phyloP scores from a whole-genome alignment of 2,888 invertebrate genomes.

The Dynastes maya region DNA sequence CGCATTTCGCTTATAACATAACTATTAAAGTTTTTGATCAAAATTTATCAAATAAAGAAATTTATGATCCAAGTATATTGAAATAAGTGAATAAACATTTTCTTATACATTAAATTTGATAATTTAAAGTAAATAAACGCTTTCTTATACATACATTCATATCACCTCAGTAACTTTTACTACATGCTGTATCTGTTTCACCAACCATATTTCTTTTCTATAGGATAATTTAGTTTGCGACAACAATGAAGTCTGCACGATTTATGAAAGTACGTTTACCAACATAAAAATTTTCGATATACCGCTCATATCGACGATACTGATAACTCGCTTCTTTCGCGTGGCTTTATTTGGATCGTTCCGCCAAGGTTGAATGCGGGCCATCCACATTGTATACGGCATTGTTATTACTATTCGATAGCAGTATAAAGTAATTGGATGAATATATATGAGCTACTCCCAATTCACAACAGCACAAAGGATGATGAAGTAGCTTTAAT shows the following conservation, averaged over 20 bases:
- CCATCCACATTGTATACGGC: conserved; percentile 58
- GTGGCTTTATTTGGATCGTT: conserved; percentile 57
- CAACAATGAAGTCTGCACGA: no score
- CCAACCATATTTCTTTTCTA: background rate
- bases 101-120: no score
- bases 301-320: background rate
- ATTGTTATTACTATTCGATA: conserved; percentile 62
- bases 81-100: no score
- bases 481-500: conserved; percentile 58
- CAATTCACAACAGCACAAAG: conserved; percentile 54
- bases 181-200: conserved; percentile 25
- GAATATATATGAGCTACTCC: conserved; percentile 55
- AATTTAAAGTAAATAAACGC: no score
- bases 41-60: no score
- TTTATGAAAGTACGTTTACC: no score
- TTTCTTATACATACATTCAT: no score
- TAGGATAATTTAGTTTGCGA: no score
- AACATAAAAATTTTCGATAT: background rate
- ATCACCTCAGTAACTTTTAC: no score
- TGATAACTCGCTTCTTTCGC: conserved; percentile 45
- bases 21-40: no score
- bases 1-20: no score
- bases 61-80: no score
- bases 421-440: conserved; percentile 59
- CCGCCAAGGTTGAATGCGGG: conserved; percentile 57